Evolutionary conservation across 2,113 vertebrate genomes (phyloP).

Genomic region (Siniperca chuatsi): DNA sequence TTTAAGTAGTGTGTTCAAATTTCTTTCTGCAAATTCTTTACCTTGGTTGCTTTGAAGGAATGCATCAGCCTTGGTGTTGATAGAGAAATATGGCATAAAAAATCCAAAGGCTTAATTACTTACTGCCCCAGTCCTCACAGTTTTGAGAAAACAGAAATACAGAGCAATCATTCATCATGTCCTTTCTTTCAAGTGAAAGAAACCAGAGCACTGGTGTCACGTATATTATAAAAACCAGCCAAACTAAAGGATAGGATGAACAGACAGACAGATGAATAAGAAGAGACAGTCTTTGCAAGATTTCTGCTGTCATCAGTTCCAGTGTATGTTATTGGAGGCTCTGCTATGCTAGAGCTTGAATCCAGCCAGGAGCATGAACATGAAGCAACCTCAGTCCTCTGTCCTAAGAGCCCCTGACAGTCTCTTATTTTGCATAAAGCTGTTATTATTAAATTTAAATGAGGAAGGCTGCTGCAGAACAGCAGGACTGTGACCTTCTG

Average conservation of each 20-base stretch:
- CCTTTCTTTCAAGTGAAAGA: conserved; percentile 1
- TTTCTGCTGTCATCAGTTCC: conserved; percentile 1
- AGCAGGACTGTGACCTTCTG: conserved; percentile 80
- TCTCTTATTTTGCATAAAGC: conserved; percentile 75
- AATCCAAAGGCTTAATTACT: conserved; percentile 17
- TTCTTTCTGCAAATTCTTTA: not conserved
- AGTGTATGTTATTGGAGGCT: conserved; percentile 11
- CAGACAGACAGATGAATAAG: not conserved
- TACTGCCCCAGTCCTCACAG: not conserved
- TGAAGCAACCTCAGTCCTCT: conserved; percentile 39
- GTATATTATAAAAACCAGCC: not conserved
- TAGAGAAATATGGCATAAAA: not conserved
- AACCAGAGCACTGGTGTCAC: conserved; percentile 16
- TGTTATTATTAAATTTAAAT: conserved; percentile 83
- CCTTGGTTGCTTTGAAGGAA: not conserved
- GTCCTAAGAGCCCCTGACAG: conserved; percentile 46
- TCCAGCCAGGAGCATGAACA: conserved; percentile 28
- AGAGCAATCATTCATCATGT: conserved; percentile 7
- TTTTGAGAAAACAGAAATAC: conserved; percentile 28
- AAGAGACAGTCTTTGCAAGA: conserved; percentile 1
- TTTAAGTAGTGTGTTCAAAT: not conserved
- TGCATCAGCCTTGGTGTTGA: not conserved
- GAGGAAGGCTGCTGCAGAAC: conserved; percentile 72
- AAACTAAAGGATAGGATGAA: not conserved
- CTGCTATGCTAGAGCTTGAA: conserved; percentile 17